phyloP scores from a whole-genome alignment of 2,797 vertebrate genomes.

The Siniperca scherzeri region DNA sequence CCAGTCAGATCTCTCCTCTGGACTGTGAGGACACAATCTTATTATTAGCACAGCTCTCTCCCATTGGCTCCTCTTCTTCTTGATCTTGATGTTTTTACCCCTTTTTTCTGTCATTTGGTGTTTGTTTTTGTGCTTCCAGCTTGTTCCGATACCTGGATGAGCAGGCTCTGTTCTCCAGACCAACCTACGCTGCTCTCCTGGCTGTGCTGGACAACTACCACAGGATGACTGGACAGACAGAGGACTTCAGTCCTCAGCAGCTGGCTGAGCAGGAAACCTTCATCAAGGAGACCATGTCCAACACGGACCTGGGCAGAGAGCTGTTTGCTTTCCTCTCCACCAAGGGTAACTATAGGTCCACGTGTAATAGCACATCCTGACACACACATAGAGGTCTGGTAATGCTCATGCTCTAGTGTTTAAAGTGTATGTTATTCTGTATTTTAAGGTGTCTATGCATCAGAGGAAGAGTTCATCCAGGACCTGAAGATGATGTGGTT shows the following conservation, averaged over 20 bases:
- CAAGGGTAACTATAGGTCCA: slow-evolving; percentile 79
- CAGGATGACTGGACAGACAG: slow-evolving; percentile 80
- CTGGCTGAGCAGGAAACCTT: slow-evolving; percentile 85
- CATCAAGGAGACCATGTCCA: slow-evolving; percentile 82
- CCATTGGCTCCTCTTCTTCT: not conserved
- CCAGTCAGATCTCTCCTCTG: slow-evolving; percentile 75
- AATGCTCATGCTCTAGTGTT: not conserved
- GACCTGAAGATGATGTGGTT: slow-evolving; percentile 98
- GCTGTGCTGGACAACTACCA: slow-evolving; percentile 87
- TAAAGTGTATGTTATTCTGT: slow-evolving; percentile 6
- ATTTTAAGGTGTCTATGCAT: slow-evolving; percentile 86
- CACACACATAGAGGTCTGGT: not conserved
- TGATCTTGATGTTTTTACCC: not conserved
- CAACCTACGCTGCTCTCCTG: slow-evolving; percentile 83
- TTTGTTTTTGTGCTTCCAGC: slow-evolving; percentile 64
- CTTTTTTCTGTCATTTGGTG: not conserved
- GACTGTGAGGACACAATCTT: slow-evolving; percentile 73
- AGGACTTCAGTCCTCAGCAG: slow-evolving; percentile 79
- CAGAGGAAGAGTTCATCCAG: slow-evolving; percentile 86
- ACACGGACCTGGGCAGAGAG: slow-evolving; percentile 82
- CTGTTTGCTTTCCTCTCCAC: slow-evolving; percentile 84
- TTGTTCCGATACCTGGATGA: slow-evolving; percentile 85
- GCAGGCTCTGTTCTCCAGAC: slow-evolving; percentile 82
- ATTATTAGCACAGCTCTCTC: not conserved
- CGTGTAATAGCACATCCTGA: not conserved